Evolutionary conservation across 1,140 invertebrate genomes (phyloP).

Genomic region (Ceratosolen solmsi): DNA sequence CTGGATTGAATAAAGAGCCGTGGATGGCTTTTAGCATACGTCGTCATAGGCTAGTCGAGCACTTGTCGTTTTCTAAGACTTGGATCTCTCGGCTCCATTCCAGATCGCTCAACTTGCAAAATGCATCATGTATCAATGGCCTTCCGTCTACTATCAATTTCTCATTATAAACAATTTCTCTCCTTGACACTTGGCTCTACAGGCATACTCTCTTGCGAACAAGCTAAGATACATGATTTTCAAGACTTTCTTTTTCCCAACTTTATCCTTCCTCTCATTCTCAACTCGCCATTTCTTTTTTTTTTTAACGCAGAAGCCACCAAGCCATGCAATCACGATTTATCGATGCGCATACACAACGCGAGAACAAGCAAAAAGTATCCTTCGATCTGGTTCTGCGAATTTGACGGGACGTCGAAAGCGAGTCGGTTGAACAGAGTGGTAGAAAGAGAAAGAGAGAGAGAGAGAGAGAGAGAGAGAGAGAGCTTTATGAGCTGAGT

Average conservation of each 20-base stretch:
- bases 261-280: neutral
- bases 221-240: neutral
- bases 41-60: constrained; percentile 8
- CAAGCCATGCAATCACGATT: constrained; percentile 33
- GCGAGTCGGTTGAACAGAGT: neutral
- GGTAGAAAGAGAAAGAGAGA: neutral
- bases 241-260: neutral
- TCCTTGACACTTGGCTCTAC: constrained; percentile 13
- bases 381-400: constrained; percentile 41
- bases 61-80: constrained; percentile 47
- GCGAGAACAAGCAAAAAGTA: constrained; percentile 10
- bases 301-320: neutral
- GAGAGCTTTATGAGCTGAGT: constrained; percentile 34
- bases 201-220: neutral
- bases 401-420: constrained; percentile 48
- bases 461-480: neutral
- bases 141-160: constrained; percentile 46
- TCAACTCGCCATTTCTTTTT: neutral
- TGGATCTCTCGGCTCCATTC: constrained; percentile 53
- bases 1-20: constrained; percentile 11
- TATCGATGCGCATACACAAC: neutral
- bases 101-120: constrained; percentile 55
- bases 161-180: constrained; percentile 35
- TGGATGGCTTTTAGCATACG: constrained; percentile 12
- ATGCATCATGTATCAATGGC: constrained; percentile 55